These are phyloP conservation scores for Sebastes trivittatus DNA, from an alignment of 2,797 vertebrate genomes.

Conservation along the genomic window DNA sequence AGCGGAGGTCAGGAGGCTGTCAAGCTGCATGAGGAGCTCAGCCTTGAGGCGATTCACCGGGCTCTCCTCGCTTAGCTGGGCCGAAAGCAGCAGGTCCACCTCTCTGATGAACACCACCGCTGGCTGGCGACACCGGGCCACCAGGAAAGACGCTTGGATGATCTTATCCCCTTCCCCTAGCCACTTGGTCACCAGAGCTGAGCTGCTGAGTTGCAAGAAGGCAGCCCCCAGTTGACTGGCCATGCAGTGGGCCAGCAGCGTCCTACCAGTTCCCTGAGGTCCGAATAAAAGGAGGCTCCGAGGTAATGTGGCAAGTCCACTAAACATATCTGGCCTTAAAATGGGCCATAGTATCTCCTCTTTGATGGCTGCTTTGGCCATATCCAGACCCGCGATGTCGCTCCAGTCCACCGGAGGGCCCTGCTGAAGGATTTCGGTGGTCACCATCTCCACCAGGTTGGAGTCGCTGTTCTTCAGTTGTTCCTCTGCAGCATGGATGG, in stretches of 20 bases:
- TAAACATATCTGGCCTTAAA: slow-evolving; percentile 97
- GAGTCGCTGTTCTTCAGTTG: slow-evolving; percentile 97
- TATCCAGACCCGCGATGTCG: slow-evolving; percentile 97
- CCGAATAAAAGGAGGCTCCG: slow-evolving; percentile 98
- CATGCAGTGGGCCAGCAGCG: slow-evolving; percentile 95
- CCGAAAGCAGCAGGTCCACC: slow-evolving; percentile 94
- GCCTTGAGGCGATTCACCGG: slow-evolving; percentile 94
- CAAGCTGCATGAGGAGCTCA: slow-evolving; percentile 97
- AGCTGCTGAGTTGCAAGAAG: slow-evolving; percentile 92
- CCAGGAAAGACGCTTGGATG: slow-evolving; percentile 94
- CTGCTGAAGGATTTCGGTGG: slow-evolving; percentile 95
- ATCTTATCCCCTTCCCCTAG: slow-evolving; percentile 96
- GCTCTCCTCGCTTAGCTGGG: slow-evolving; percentile 93
- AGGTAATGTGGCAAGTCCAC: slow-evolving; percentile 92
- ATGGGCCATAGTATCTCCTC: slow-evolving; percentile 99
- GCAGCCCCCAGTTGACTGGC: slow-evolving; percentile 96
- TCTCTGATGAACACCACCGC: slow-evolving; percentile 97
- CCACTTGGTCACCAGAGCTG: slow-evolving; percentile 96
- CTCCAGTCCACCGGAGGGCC: slow-evolving; percentile 96
- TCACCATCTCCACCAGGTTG: slow-evolving; percentile 95
- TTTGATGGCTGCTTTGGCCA: slow-evolving; percentile 96
- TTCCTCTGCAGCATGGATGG: slow-evolving; percentile 94
- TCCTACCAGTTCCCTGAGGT: slow-evolving; percentile 97
- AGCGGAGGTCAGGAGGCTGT: slow-evolving; percentile 92
- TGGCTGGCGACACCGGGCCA: slow-evolving; percentile 96